Evolutionary conservation across 2,888 invertebrate genomes (phyloP).

Genomic region (Cabera pusaria): DNA sequence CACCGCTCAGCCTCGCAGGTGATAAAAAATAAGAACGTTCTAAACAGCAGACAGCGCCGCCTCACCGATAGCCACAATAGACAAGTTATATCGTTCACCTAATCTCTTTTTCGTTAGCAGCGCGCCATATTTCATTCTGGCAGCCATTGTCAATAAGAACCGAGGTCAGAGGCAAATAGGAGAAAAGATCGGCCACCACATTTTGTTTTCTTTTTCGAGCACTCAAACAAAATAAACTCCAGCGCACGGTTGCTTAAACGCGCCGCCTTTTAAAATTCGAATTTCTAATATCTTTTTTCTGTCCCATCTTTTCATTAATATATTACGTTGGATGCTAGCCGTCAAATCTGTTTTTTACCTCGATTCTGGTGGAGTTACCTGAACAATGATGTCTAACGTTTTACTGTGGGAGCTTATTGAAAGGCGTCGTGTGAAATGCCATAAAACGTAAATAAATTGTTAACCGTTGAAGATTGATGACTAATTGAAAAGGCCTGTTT

Average conservation of each 20-base stretch:
- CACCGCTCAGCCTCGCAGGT: conserved; percentile 54
- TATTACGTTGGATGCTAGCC: conserved; percentile 70
- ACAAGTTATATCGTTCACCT: conserved; percentile 72
- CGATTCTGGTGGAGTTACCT: conserved; percentile 50
- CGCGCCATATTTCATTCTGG: conserved; percentile 81
- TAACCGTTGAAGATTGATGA: conserved; percentile 33
- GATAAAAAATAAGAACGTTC: conserved; percentile 60
- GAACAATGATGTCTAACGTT: conserved; percentile 55
- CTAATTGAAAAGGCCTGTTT: conserved; percentile 15
- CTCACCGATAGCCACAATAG: conserved; percentile 51
- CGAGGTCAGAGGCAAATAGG: conserved; percentile 80
- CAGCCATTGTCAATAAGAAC: conserved; percentile 80
- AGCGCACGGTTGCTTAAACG: conserved; percentile 68
- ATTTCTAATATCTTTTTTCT: conserved; percentile 67
- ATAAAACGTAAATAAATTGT: conserved; percentile 45
- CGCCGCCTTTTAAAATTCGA: conserved; percentile 76
- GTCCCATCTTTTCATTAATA: conserved; percentile 79
- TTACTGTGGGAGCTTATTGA: conserved; percentile 57
- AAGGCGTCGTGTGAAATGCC: conserved; percentile 48
- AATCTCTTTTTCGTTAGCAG: conserved; percentile 79
- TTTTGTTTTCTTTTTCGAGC: conserved; percentile 77
- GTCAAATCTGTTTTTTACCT: conserved; percentile 65
- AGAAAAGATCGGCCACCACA: conserved; percentile 68
- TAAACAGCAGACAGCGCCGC: conserved; percentile 61
- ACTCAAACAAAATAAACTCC: conserved; percentile 76